These are phyloP conservation scores for Strix uralensis DNA, from an alignment of 2,113 vertebrate species.

Conservation along the genomic window DNA sequence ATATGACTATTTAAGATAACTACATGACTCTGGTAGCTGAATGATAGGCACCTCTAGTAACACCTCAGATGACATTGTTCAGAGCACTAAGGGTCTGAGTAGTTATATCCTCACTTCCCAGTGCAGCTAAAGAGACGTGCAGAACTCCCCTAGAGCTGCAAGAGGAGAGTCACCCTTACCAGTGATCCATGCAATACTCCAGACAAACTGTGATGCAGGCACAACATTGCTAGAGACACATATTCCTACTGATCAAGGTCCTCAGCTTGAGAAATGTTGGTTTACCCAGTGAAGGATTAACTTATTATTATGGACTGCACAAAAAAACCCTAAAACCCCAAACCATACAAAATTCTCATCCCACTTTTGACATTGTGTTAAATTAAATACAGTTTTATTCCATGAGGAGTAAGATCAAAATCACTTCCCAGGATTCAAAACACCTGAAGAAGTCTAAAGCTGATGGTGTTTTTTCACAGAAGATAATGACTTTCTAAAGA, in stretches of 20 bases:
- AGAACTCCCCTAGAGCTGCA: neutral
- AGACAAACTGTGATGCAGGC: too few species aligned
- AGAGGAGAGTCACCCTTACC: neutral
- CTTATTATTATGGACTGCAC: neutral
- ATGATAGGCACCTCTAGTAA: neutral
- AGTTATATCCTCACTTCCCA: neutral
- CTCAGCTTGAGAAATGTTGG: neutral
- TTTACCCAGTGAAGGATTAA: neutral
- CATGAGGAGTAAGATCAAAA: neutral
- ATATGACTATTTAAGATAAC: neutral
- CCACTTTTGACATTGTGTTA: neutral
- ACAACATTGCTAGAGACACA: rapidly evolving
- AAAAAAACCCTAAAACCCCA: rapidly evolving
- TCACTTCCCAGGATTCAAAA: neutral
- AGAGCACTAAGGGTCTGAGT: neutral
- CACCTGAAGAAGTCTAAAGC: neutral
- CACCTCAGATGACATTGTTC: neutral
- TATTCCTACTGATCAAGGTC: neutral
- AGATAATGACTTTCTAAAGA: neutral
- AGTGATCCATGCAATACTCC: neutral
- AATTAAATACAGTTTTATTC: neutral
- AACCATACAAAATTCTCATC: neutral
- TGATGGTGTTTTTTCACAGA: neutral
- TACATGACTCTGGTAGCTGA: neutral
- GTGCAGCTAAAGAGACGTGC: neutral